Conservation (phyloP, 2,888 invertebrate genomes). For the Pantelozetes paolii region DNA sequence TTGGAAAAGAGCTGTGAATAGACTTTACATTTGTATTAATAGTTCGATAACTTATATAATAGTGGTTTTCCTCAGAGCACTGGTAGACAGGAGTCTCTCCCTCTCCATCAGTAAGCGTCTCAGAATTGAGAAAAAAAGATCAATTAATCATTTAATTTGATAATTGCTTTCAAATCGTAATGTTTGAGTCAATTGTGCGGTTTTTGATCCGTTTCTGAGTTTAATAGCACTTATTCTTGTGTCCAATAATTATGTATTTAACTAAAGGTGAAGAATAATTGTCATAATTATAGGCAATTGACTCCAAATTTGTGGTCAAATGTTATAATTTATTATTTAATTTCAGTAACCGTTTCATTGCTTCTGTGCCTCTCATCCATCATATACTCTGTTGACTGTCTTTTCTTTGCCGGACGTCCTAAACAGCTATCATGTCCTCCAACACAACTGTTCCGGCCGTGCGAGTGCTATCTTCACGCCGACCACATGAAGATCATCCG, state of each 20-base stretch:
- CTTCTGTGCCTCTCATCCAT: background rate
- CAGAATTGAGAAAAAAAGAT: background rate
- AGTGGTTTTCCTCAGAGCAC: too few relatives aligned
- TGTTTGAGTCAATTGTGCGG: too few relatives aligned
- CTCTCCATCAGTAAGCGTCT: background rate
- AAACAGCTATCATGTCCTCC: slow-evolving; percentile 35
- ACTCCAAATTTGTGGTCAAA: background rate
- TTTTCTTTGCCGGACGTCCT: background rate
- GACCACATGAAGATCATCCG: slow-evolving; percentile 38
- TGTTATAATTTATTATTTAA: background rate
- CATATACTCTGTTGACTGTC: background rate
- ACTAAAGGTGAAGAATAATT: background rate
- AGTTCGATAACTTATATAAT: background rate
- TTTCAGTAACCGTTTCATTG: background rate
- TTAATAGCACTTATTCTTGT: background rate
- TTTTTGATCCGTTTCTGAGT: background rate
- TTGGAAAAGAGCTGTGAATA: background rate
- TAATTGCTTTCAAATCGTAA: too few relatives aligned
- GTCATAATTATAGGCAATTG: background rate
- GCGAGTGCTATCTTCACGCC: slow-evolving; percentile 39
- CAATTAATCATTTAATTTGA: background rate
- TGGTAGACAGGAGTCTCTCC: background rate
- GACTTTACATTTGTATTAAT: background rate
- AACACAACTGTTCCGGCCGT: slow-evolving; percentile 39
- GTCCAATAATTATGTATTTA: background rate